Conservation (phyloP, 1,140 invertebrate species). For the Pogonognathellus flavescens region DNA sequence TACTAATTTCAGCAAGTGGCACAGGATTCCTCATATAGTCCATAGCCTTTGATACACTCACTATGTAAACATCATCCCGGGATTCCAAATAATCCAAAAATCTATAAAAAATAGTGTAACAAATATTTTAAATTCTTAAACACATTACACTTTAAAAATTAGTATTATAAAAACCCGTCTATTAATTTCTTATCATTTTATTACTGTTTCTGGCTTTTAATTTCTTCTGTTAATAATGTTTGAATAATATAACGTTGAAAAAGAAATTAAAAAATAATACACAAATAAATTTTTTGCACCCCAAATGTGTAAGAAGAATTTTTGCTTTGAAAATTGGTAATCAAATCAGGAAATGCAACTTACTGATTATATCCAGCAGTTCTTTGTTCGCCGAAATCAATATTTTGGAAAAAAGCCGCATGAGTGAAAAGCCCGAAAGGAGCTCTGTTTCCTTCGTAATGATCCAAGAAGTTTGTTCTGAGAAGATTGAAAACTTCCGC, state of each 20-base stretch:
- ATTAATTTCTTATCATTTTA: too few relatives aligned
- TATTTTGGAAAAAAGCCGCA: conserved; percentile 72
- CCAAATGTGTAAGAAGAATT: too few relatives aligned
- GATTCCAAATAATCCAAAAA: conserved; percentile 65
- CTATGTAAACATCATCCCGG: conserved; percentile 65
- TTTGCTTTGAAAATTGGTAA: too few relatives aligned
- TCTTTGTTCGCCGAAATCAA: neutral
- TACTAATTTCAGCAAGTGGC: too few relatives aligned
- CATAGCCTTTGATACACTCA: conserved; percentile 5
- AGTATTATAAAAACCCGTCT: neutral
- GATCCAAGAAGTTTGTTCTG: conserved; percentile 72
- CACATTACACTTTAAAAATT: neutral
- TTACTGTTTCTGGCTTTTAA: too few relatives aligned
- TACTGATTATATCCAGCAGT: neutral
- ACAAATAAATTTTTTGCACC: too few relatives aligned
- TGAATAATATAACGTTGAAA: too few relatives aligned
- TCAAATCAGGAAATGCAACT: neutral
- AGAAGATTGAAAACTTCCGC: conserved; percentile 72
- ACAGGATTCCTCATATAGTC: too few relatives aligned
- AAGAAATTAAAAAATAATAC: too few relatives aligned
- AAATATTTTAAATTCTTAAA: neutral
- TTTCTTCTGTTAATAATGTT: too few relatives aligned
- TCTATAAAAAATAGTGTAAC: conserved; percentile 11
- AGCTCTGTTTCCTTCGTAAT: conserved; percentile 74
- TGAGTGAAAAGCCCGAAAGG: conserved; percentile 76